Evolutionary conservation across 1,140 invertebrate genomes (phyloP), one percentile per base, ranked within the genome.

Genomic region (Zaprionus davidi): DNA sequence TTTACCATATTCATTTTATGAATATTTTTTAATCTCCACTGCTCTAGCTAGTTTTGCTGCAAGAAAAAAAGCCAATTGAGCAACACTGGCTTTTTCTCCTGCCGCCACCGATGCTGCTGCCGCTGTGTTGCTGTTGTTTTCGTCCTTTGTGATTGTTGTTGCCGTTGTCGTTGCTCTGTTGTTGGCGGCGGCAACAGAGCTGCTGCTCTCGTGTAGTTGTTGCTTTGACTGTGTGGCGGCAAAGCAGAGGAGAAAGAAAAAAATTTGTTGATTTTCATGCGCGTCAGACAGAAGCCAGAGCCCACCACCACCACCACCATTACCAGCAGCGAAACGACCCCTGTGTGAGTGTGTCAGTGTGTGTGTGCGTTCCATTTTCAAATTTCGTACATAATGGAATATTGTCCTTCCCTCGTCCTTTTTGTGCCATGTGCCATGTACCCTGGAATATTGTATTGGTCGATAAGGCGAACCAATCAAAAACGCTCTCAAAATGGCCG

Each of bases 401-500:
- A 92, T 92, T 92, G 85, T 92, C 91, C 88, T 91, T 81, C 79
- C 71, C 78, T 85, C 20, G 41, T 17, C n/a, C 15, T 46, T 17
- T 20, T 88, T 72, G n/a, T 72, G 60, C 69, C 74, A 71, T 78
- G 70, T 66, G 82, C 78, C 73, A 65, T 81, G 57, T 77, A 70
- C 71, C 67, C 76, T 73, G 72, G 76, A 75, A 79, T 91, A 82
- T 79, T 88, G 90, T 84, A 92, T 92, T 92, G 91, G 91, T 92
- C 91, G 91, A 92, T 91, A 86, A 79, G 80, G 84, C 81, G 86
- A 87, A 92, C 91, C 91, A 92, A 92, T 92, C 90, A 92, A 87
- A 92, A 92, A 65, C 82, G 72, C 82, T 79, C 84, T 92, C 90
- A 92, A 92, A 91, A 92, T 92, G 91, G 91, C 91, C 91, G 91